Conservation (phyloP, 2,888 invertebrate species). For the Muschampia staudingeri region DNA sequence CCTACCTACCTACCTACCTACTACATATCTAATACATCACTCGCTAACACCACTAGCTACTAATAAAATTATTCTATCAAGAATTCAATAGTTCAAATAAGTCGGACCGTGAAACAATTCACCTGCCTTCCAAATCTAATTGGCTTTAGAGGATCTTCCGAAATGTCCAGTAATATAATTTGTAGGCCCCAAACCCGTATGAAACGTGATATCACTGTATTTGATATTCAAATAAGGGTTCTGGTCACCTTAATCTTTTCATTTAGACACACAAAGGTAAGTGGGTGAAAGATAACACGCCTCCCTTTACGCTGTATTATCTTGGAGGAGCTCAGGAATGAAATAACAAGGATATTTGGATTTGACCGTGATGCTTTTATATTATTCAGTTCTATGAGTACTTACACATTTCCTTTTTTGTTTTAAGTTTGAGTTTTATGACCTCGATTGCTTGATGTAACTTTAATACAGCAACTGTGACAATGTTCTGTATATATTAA, state of each 20-base stretch:
- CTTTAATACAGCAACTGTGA: background rate
- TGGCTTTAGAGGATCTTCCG: conserved; percentile 23
- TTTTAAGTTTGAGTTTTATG: background rate
- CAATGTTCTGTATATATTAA: too few relatives aligned
- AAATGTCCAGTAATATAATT: conserved; percentile 31
- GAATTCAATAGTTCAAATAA: background rate
- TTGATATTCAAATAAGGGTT: conserved; percentile 77
- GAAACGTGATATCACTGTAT: conserved; percentile 73
- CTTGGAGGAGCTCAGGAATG: conserved; percentile 30
- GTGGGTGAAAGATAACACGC: conserved; percentile 34
- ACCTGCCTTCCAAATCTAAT: conserved; percentile 15
- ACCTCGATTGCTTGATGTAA: background rate
- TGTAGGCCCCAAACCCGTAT: conserved; percentile 44
- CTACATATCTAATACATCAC: too few relatives aligned
- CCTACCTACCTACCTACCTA: too few relatives aligned
- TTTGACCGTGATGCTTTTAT: background rate
- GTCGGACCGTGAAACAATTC: background rate
- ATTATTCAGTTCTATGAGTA: background rate
- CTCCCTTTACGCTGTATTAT: conserved; percentile 27
- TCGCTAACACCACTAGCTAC: too few relatives aligned
- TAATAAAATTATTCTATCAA: background rate
- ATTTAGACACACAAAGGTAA: conserved; percentile 48
- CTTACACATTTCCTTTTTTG: background rate
- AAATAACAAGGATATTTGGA: conserved; percentile 36
- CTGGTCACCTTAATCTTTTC: conserved; percentile 56